Evolutionary conservation across 1,140 invertebrate species (phyloP).

Genomic region (Papilio aristodemus): DNA sequence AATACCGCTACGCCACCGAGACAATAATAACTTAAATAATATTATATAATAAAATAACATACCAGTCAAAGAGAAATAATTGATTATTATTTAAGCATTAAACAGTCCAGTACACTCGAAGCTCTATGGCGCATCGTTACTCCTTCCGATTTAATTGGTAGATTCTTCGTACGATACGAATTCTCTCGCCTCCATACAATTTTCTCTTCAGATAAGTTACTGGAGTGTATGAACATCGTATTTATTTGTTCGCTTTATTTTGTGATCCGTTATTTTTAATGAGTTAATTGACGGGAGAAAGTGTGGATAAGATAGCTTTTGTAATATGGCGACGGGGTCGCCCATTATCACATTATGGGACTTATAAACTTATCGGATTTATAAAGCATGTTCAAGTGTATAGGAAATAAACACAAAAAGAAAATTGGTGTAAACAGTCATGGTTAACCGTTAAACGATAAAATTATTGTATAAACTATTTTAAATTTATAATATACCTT

Average conservation of each 20-base stretch:
- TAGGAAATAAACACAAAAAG: too few species aligned
- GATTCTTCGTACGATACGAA: constrained; percentile 66
- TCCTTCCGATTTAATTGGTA: constrained; percentile 69
- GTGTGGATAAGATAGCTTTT: constrained; percentile 2
- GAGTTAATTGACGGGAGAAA: constrained; percentile 16
- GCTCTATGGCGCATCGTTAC: constrained; percentile 48
- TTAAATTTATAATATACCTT: background rate
- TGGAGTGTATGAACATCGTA: constrained; percentile 10
- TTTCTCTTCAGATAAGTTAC: constrained; percentile 31
- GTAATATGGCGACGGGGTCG: too few species aligned
- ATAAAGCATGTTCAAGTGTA: too few species aligned
- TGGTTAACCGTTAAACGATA: too few species aligned
- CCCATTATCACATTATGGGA: too few species aligned
- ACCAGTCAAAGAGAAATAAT: background rate
- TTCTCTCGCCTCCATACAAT: constrained; percentile 47
- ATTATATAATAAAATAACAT: background rate
- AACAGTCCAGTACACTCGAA: constrained; percentile 8
- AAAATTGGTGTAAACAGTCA: too few species aligned
- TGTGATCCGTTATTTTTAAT: constrained; percentile 18
- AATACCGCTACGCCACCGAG: background rate
- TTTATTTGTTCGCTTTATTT: constrained; percentile 11
- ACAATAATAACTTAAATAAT: background rate
- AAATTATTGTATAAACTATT: background rate
- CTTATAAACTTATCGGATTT: too few species aligned
- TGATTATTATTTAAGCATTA: constrained; percentile 3